Base-by-base conservation (phyloP, 1,140 invertebrate species). In the Sesamia nonagrioides region DNA sequence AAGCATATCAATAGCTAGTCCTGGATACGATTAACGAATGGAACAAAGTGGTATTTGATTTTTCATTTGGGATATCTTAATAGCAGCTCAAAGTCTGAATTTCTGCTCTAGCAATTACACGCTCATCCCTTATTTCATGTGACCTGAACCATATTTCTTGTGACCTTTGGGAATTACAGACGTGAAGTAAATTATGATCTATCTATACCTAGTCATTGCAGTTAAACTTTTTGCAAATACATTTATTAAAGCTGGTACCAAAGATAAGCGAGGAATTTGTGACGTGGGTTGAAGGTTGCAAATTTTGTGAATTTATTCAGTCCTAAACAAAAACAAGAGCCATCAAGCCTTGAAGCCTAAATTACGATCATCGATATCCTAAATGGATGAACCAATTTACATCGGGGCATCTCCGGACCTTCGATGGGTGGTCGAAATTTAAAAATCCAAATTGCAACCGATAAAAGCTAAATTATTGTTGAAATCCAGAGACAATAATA, bases 371-470 rank as follows among this genome's bases (percentile, higher is more conserved):
- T 73, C 33, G 48, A 52, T 9, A 6, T 45, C 74, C 45, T 40
- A 77, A 77, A 54, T 54, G 61, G 60, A 77, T 77, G 33, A 52
- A 66, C 15, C 74, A 75, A 75, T 50, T 75, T 75, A 76, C 60
- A 50, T 66, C 21, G n/a, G 60, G 37, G 13, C 72, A 40, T 66
- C 60, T 63, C n/a, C 54, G 54, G 33, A 18, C 5, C 56, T 27
- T 37, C 69, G 35, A 74, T 74, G 72, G 72, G 74, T 77, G 74
- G 74, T 77, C 74, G 42, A 40, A 74, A 61, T 75, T 75, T 61
- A 75, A 37, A 75, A 75, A 75, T 61, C 48, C 60, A 27, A 68
- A 77, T 54, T 27, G 48, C 27, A 33, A 50, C 48, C 60, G 61
- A 77, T 77, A 77, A 77, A 77, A 18, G 17, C 15, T 35, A 77